These are phyloP conservation scores for Candidula unifasciata DNA, from an alignment of 2,888 invertebrate genomes.

Conservation along the genomic window DNA sequence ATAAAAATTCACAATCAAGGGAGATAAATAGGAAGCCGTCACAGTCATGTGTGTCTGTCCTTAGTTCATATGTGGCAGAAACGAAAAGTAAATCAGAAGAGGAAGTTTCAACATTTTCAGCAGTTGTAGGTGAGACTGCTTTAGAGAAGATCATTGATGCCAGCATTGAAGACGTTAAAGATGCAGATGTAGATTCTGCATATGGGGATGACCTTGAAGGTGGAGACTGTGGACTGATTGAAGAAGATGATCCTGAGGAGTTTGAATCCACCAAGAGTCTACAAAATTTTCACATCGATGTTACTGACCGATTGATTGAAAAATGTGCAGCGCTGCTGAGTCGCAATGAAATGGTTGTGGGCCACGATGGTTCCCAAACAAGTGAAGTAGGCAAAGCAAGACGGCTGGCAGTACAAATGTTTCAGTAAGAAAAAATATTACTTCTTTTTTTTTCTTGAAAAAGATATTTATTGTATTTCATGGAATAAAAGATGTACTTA, in stretches of 20 bases:
- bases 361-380: conserved; percentile 59
- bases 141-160: neutral
- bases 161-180: conserved; percentile 21
- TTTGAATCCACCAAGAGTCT: conserved; percentile 74
- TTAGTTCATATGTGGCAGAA: neutral
- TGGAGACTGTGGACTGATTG: conserved; percentile 57
- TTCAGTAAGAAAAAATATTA: conserved; percentile 47
- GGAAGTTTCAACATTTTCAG: neutral
- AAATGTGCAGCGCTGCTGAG: conserved; percentile 75
- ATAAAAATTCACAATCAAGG: conserved; percentile 35
- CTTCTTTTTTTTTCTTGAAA: neutral
- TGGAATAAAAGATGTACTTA: too few relatives aligned
- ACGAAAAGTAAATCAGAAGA: neutral
- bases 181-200: conserved; percentile 56
- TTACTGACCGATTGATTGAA: conserved; percentile 73
- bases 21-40: too few relatives aligned
- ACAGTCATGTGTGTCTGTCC: neutral
- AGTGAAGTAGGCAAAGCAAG: conserved; percentile 68
- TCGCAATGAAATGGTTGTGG: conserved; percentile 74
- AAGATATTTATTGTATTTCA: too few relatives aligned
- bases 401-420: conserved; percentile 68
- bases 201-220: conserved; percentile 54
- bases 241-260: conserved; percentile 61
- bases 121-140: neutral
- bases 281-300: conserved; percentile 72